Conservation (phyloP, 1,140 invertebrate genomes). For the Yoshiicerus persimilis region DNA sequence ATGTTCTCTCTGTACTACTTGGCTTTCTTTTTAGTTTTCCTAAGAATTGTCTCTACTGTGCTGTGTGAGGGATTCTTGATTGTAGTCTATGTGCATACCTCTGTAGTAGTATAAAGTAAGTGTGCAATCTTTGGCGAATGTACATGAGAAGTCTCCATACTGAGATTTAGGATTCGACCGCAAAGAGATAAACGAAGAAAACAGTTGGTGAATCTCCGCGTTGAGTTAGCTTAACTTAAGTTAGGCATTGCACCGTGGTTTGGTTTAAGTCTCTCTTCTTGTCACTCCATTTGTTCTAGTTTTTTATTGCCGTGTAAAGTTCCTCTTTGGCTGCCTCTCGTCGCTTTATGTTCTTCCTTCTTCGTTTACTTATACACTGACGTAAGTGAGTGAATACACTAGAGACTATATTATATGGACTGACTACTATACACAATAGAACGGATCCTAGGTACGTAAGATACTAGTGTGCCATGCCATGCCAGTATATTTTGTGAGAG, state of each 20-base stretch:
- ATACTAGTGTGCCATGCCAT: neutral
- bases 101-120: neutral
- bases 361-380: neutral
- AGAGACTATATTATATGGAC: neutral
- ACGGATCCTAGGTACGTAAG: neutral
- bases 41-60: neutral
- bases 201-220: neutral
- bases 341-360: neutral
- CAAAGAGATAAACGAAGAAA: neutral
- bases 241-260: neutral
- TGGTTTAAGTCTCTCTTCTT: neutral
- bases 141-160: neutral
- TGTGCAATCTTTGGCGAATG: neutral
- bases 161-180: neutral
- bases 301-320: constrained; percentile 4
- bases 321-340: neutral
- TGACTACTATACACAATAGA: neutral
- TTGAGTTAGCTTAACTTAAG: neutral
- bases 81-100: too few relatives aligned
- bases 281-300: constrained; percentile 29
- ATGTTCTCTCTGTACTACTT: neutral
- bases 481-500: neutral
- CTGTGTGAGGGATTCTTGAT: neutral
- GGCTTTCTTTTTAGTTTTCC: neutral
- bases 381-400: neutral